Conservation (phyloP, 2,888 invertebrate genomes). For the Perithous albicinctus region DNA sequence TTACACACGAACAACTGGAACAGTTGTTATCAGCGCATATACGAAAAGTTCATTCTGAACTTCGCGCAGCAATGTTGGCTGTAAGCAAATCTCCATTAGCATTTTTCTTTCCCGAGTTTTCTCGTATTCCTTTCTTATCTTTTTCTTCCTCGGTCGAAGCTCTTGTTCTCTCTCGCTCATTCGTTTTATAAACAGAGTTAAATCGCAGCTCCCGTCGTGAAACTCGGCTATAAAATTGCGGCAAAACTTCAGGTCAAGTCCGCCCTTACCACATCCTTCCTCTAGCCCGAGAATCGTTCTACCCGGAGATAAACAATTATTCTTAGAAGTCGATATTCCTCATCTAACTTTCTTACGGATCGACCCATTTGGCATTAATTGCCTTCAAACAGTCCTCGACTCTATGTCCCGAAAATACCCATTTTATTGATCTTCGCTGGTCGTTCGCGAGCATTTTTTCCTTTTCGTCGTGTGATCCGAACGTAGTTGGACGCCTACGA, state of each 20-base stretch:
- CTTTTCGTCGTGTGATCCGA: not conserved
- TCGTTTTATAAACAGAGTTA: not conserved
- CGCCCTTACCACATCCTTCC: conserved; percentile 54
- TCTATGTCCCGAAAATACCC: conserved; percentile 21
- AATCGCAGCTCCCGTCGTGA: not conserved
- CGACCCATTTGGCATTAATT: conserved; percentile 39
- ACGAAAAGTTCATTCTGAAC: conserved; percentile 8
- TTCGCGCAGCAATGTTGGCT: not conserved
- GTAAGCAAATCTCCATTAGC: not conserved
- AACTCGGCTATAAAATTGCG: not conserved
- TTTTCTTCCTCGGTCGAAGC: not conserved
- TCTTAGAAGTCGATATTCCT: conserved; percentile 44
- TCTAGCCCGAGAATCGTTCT: conserved; percentile 9
- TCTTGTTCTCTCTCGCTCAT: not conserved
- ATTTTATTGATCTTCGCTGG: conserved; percentile 9
- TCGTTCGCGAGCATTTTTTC: too few species aligned
- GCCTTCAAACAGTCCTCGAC: conserved; percentile 1
- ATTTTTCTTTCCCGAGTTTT: conserved; percentile 7
- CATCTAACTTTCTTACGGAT: conserved; percentile 1
- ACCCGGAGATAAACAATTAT: conserved; percentile 39
- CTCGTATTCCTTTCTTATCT: not conserved
- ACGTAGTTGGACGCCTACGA: not conserved
- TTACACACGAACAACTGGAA: conserved; percentile 31
- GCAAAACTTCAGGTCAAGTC: not conserved
- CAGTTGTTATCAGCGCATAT: not conserved